phyloP scores from a whole-genome alignment of 2,797 vertebrate genomes.

The Jordanella pulchra region DNA sequence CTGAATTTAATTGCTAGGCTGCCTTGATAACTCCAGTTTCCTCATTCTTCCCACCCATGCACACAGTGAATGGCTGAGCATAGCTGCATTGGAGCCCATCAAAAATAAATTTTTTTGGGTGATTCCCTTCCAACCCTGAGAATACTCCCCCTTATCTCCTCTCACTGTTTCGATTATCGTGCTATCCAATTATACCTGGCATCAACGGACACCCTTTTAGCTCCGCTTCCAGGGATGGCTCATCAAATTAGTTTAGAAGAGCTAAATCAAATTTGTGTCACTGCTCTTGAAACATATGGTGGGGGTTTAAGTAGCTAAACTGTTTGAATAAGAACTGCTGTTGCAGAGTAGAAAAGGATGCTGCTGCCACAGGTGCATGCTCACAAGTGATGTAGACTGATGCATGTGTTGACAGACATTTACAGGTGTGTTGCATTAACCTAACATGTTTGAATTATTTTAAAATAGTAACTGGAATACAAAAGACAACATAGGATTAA shows the following conservation, averaged over 20 bases:
- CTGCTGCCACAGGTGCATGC: constrained; percentile 14
- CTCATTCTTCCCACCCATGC: constrained; percentile 33
- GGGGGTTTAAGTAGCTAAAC: constrained; percentile 57
- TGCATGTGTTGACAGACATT: constrained; percentile 3
- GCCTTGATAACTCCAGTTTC: constrained; percentile 63
- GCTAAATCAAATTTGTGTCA: constrained; percentile 72
- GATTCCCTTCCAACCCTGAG: constrained; percentile 44
- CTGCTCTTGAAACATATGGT: constrained; percentile 68
- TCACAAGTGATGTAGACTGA: constrained; percentile 5
- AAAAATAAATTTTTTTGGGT: constrained; percentile 60
- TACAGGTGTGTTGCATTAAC: background rate
- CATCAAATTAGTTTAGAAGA: constrained; percentile 74
- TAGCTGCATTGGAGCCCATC: constrained; percentile 43
- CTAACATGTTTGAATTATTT: background rate
- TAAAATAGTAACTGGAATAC: background rate
- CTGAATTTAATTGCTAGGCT: constrained; percentile 73
- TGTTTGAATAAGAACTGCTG: constrained; percentile 53
- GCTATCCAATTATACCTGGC: constrained; percentile 75
- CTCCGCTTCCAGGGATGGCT: constrained; percentile 56
- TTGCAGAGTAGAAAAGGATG: constrained; percentile 33
- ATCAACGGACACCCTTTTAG: constrained; percentile 68
- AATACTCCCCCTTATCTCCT: constrained; percentile 53
- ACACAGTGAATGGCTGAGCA: constrained; percentile 57
- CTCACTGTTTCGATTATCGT: constrained; percentile 63
- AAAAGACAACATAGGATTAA: background rate